These are phyloP conservation scores for Idaea dimidiata DNA, from an alignment of 2,888 invertebrate genomes.

Conservation along the genomic window DNA sequence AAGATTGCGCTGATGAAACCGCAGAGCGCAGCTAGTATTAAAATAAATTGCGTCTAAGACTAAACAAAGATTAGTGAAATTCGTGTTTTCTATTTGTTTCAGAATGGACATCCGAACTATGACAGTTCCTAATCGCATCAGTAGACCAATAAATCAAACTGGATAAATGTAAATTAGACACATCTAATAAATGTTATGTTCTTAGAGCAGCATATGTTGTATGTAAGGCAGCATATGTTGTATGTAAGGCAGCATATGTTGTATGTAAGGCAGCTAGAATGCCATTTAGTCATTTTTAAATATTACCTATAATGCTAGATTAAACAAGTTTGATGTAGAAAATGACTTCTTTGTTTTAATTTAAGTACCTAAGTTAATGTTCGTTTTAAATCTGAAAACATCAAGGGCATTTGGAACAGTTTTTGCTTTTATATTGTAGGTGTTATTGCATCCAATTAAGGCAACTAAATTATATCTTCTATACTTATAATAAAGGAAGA, in stretches of 20 bases:
- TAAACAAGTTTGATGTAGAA: not conserved
- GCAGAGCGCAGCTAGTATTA: no score
- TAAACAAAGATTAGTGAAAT: not conserved
- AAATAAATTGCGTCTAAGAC: no score
- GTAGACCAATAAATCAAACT: constrained; percentile 69
- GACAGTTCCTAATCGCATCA: constrained; percentile 86
- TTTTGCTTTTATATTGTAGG: no score
- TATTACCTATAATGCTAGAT: not conserved
- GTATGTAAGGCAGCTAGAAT: not conserved
- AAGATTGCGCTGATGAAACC: no score
- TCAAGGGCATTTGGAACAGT: no score
- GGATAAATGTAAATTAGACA: constrained; percentile 37
- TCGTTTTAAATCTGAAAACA: no score
- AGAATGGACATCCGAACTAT: constrained; percentile 85
- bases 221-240: not conserved
- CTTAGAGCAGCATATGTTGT: not conserved
- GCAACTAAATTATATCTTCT: no score
- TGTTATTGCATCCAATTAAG: no score
- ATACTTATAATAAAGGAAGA: no score
- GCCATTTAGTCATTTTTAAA: constrained; percentile 5
- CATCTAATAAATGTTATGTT: not conserved
- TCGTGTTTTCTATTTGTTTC: constrained; percentile 43
- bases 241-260: not conserved
- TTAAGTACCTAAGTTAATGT: no score
- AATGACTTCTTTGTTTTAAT: not conserved